These are phyloP conservation scores for Corythornis madagascariensis DNA, from an alignment of 2,113 vertebrate species.

Conservation along the genomic window DNA sequence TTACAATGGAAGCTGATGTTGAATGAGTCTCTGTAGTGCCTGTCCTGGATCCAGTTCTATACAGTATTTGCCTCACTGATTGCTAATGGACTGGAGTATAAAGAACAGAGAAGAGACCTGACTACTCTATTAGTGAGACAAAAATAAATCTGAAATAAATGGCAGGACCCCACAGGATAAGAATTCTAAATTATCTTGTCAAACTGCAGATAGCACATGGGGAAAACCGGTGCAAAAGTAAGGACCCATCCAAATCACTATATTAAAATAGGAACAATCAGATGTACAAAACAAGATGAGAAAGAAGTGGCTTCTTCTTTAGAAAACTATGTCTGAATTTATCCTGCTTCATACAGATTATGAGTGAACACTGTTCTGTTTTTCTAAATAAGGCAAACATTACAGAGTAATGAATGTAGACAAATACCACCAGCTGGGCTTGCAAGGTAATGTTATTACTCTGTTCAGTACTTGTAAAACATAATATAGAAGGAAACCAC, in stretches of 20 bases:
- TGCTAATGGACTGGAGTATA: not conserved
- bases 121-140: not conserved
- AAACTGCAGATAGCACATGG: not conserved
- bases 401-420: not conserved
- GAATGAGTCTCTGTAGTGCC: not conserved
- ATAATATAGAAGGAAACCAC: not conserved
- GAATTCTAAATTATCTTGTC: constrained; percentile 8
- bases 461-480: not conserved
- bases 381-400: not conserved
- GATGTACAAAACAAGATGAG: not conserved
- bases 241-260: not conserved
- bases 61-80: not conserved
- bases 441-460: not conserved
- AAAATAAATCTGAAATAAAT: constrained; percentile 13
- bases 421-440: not conserved
- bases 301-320: not conserved
- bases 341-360: not conserved
- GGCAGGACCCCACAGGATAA: not conserved
- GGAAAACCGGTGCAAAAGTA: not conserved
- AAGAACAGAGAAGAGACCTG: not conserved
- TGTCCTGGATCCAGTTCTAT: not conserved
- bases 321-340: not conserved
- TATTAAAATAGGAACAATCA: not conserved
- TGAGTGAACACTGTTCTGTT: not conserved
- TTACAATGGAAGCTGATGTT: not conserved